Evolutionary conservation across 2,113 vertebrate species (phyloP), one percentile per base, ranked within the genome.

Genomic region (Boleophthalmus pectinirostris): DNA sequence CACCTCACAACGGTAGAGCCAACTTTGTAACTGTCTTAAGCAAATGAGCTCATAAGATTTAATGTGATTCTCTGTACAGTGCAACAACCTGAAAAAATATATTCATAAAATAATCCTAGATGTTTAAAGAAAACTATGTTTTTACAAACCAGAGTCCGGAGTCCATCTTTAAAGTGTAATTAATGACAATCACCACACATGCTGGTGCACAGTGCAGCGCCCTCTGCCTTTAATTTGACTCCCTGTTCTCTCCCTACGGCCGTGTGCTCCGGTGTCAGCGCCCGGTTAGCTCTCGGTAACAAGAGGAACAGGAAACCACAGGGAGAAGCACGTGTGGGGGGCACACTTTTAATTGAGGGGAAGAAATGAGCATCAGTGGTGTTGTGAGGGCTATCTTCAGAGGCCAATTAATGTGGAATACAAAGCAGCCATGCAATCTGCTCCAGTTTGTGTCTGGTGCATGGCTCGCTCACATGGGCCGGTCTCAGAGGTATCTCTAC

Each of bases 341-440:
- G 69, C 88, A 80, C 83, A 77, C 74, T 87, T 90, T 88, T 92
- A 93, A 92, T 90, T 91, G 87, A 88, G 82, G 81, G 82, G 74
- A 87, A 79, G 84, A 85, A 83, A 82, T 71, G 88, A 86, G 83
- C 85, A 89, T 89, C 87, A 87, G 90, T 90, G 81, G 81, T 81
- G 82, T 78, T 81, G 80, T 77, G 87, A 84, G 81, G 85, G 85
- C 21, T 63, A 90, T 92, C 92, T 93, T 93, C 87, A 87, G 92
- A 93, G 93, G 93, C 92, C 92, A 94, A 93, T 94, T 94, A 94
- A 91, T 90, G 80, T 89, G 89, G 90, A 93, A 94, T 91, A 92
- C 89, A 93, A 93, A 93, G 83, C 88, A 94, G 90, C 24, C 38
- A 75, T 33, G 83, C 92, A 92, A 92, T 93, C 92, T 92, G 91